Base-by-base conservation (phyloP, 1,140 invertebrate species). In the Geopemphigus sp. region DNA sequence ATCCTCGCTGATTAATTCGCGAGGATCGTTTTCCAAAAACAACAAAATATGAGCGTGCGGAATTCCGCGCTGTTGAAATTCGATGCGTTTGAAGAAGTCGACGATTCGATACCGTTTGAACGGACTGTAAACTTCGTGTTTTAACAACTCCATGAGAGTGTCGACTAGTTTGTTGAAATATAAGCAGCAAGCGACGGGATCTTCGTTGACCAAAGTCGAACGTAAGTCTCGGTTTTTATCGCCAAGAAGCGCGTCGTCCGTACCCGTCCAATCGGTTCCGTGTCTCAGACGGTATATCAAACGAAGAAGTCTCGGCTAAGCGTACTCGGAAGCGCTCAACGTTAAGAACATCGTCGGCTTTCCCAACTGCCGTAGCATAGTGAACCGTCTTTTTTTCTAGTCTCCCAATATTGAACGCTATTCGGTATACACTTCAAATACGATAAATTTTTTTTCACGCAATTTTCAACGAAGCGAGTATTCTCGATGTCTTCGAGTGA, bases 351-450 rank as follows among this genome's bases (percentile, higher is more conserved):
- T 56, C 54, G 54, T 56, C 15, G 54, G 54, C 19, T 56, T 56
- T 56, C 54, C 54, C 15, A 56, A 17, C 54, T 56, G 54, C n/a
- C 54, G 54, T n/a, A 56, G 19, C 54, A 56, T 56, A 14, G 54
- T 17, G n/a, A 56, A 56, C 54, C 54, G 54, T 56, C 54, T 56
- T 56, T 56, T 56, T 56, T 56, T 56, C 54, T 56, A 56, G 54
- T 17, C 54, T n/a, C n/a, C 54, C 54, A 56, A 56, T 56, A 56
- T 56, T 56, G 54, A 14, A 56, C 54, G 54, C 54, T 56, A 56
- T 56, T 56, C 19, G 17, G 54, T n/a, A 56, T 56, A 14, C 15
- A 56, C n/a, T 56, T 56, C n/a, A 56, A 56, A 17, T n/a, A 56
- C 54, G 54, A 14, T 17, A 56, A 17, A 56, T 56, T 56, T n/a